These are phyloP conservation scores for Hoplias malabaricus DNA, from an alignment of 2,113 vertebrate genomes.

Conservation along the genomic window DNA sequence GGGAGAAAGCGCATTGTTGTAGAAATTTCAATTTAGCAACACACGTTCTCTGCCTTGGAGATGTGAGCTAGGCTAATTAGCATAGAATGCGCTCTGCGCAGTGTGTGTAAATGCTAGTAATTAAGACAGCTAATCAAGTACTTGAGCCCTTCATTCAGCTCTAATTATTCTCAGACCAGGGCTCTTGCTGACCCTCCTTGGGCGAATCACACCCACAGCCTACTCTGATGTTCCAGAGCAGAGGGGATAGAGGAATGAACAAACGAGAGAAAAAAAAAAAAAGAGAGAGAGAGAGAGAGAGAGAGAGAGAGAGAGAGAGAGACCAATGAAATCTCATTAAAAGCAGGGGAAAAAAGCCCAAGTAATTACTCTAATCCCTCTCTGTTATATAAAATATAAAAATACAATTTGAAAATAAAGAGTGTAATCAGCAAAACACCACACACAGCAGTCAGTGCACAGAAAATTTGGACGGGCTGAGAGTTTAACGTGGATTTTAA, in stretches of 20 bases:
- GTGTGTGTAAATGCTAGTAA: slow-evolving; percentile 34
- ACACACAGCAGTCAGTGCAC: background rate
- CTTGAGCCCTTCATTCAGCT: slow-evolving; percentile 36
- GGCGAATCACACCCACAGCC: slow-evolving; percentile 42
- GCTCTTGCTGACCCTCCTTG: slow-evolving; percentile 40
- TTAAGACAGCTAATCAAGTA: slow-evolving; percentile 48
- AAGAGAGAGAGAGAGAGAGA: background rate
- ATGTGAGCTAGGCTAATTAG: slow-evolving; percentile 41
- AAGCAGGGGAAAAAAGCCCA: slow-evolving; percentile 40
- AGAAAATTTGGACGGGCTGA: background rate
- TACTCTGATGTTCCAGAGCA: slow-evolving; percentile 17
- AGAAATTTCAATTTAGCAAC: background rate
- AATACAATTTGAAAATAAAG: background rate
- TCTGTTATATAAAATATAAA: slow-evolving; percentile 65
- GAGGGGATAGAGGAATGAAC: slow-evolving; percentile 26
- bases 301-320: background rate
- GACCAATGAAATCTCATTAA: slow-evolving; percentile 56
- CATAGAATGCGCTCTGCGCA: background rate
- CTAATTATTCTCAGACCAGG: slow-evolving; percentile 49
- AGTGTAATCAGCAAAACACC: slow-evolving; percentile 43
- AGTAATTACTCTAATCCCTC: slow-evolving; percentile 64
- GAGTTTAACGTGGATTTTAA: background rate
- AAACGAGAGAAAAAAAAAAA: no score
- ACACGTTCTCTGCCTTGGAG: slow-evolving; percentile 18
- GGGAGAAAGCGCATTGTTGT: background rate